Evolutionary conservation across 2,888 invertebrate species (phyloP).

Genomic region (Drosophila emarginata): DNA sequence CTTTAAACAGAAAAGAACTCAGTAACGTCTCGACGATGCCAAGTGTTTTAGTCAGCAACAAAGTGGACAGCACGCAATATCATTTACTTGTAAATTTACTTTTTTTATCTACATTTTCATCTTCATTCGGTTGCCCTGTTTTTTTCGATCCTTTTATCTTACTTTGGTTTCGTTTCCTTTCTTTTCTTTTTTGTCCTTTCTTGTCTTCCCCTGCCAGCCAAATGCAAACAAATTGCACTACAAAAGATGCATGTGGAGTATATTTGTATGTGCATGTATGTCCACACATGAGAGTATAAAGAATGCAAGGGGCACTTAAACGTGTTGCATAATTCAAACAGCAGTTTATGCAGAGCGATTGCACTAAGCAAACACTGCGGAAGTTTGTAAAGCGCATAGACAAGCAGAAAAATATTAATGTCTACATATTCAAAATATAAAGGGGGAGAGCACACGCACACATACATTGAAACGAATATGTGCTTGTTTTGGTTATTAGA

Average conservation of each 20-base stretch:
- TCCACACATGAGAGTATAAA: slow-evolving; percentile 25
- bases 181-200: background rate
- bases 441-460: slow-evolving; percentile 7
- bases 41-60: slow-evolving; percentile 36
- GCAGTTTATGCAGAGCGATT: slow-evolving; percentile 66
- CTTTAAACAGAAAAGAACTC: slow-evolving; percentile 28
- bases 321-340: slow-evolving; percentile 69
- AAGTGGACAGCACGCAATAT: slow-evolving; percentile 46
- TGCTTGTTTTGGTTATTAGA: too few relatives aligned
- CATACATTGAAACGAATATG: background rate
- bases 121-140: slow-evolving; percentile 11
- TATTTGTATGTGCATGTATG: slow-evolving; percentile 1
- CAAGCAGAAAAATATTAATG: slow-evolving; percentile 39
- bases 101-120: slow-evolving; percentile 45
- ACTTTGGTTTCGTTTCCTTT: background rate
- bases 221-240: slow-evolving; percentile 35
- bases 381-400: slow-evolving; percentile 54
- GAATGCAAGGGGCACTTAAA: slow-evolving; percentile 64
- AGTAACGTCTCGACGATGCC: slow-evolving; percentile 18
- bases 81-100: slow-evolving; percentile 47
- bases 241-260: slow-evolving; percentile 28
- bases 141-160: background rate
- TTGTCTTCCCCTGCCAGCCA: background rate
- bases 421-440: slow-evolving; percentile 49
- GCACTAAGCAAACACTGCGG: slow-evolving; percentile 52